Evolutionary conservation across 2,113 vertebrate genomes (phyloP), one percentile per base, ranked within the genome.

Genomic region (Nansenia antarctica): DNA sequence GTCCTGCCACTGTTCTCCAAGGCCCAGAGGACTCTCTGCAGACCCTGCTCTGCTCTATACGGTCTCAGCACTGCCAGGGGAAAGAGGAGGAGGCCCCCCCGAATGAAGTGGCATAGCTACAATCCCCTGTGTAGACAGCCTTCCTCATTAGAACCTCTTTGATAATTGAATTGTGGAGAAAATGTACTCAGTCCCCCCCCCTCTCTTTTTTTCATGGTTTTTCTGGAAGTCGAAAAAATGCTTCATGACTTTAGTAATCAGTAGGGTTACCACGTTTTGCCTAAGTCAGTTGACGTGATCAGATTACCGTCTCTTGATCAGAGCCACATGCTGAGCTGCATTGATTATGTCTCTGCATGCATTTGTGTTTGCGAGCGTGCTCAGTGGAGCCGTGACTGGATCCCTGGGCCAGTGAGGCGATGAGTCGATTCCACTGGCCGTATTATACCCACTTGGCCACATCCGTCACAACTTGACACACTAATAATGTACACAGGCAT

Each of bases 221-320:
- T 73, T n/a, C n/a, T 74, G 77, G 65, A 67, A 11, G 53, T 52
- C 15, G 54, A 67, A 45, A 64, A 67, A 45, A 64, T 71, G 59
- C 65, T 74, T 77, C 71, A 77, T 77, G 79, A 77, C 75, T 71
- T 77, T 71, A 71, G 77, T 70, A 74, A 73, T 80, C 71, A 74
- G 68, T 60, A 59, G 63, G 68, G 71, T 77, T 62, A 74, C 68
- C 71, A 81, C 75, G 66, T 81, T 71, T n/a, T 74, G 67, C 68
- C 39, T 77, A 68, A 74, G 67, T 67, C 70, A 73, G 67, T 72
- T 70, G 70, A 77, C 63, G 60, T 77, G 70, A 81, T 81, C 71
- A 74, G 72, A 77, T 81, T 81, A 81, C 58, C 45, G 39, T 32
- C 62, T 70, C 58, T 64, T 77, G 71, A 81, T 74, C 71, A 74